Base-by-base conservation (phyloP, 2,113 vertebrate genomes). In the Solea senegalensis region DNA sequence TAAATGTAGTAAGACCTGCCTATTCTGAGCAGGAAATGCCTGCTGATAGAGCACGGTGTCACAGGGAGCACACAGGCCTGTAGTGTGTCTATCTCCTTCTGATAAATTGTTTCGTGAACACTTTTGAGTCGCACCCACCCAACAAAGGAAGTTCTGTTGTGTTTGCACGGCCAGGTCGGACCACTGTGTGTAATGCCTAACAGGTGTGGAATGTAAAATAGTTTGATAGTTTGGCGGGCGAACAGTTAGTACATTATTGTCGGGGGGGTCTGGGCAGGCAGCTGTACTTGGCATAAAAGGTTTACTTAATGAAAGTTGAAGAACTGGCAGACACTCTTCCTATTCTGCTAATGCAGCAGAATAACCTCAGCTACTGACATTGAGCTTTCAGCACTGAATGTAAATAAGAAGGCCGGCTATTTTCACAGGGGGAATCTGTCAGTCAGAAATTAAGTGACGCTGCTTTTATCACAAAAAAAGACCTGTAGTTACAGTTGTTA, bases 201-300 rank as follows among this genome's bases (percentile, higher is more conserved):
- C 91, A 90, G 91, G 90, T 92, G 91, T 91, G 88, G 86, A 89
- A 89, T 90, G 89, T 86, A 87, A 90, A 92, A 90, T 83, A 84
- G 87, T 90, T 91, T 89, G 87, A 91, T 89, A 80, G 84, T 90
- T 86, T 89, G 86, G 86, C 82, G 76, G 65, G 62, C 67, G 71
- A 89, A 91, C 88, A 85, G 87, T 87, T 81, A 66, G 74, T 81
- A 82, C 82, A 86, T 88, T 90, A 90, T 91, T 89, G 81, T 90
- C 85, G 76, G 71, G 85, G 34, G 86, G 83, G 84, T 82, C 73
- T 68, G 65, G 81, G 71, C 82, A 78, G 69, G 76, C 80, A 74
- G 78, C 78, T 58, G 78, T 5, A 27, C 69, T 88, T 85, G 86
- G 86, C 86, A 69, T 82, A 87, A 85, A 82, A 84, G 68, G 74